Conservation (phyloP, 1,140 invertebrate genomes). For the Drosophila mayri region DNA sequence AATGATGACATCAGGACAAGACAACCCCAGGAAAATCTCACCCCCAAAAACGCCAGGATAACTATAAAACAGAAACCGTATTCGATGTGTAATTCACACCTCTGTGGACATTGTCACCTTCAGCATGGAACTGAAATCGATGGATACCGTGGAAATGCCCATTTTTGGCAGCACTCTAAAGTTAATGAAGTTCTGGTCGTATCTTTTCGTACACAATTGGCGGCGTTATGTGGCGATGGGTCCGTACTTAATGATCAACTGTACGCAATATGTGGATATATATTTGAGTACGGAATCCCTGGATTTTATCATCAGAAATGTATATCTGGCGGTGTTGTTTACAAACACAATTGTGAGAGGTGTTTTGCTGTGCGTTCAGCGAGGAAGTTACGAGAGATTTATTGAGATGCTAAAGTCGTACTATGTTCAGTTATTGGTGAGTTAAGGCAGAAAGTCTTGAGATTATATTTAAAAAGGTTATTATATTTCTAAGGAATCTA, state of each 20-base stretch:
- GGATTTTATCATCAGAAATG: constrained; percentile 75
- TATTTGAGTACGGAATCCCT: constrained; percentile 69
- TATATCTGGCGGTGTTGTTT: constrained; percentile 70
- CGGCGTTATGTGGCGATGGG: constrained; percentile 69
- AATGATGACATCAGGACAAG: constrained; percentile 40
- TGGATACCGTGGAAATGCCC: constrained; percentile 64
- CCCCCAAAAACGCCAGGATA: background rate
- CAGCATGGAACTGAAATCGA: constrained; percentile 49
- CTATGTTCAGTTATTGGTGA: constrained; percentile 58
- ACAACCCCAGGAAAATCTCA: background rate
- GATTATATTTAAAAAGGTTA: too few relatives aligned
- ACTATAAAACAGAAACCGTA: constrained; percentile 24
- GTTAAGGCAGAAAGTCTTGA: background rate
- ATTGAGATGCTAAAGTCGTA: constrained; percentile 49
- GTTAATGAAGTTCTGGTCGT: constrained; percentile 79
- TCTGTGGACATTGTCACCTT: background rate
- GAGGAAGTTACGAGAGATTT: constrained; percentile 62
- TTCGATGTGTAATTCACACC: constrained; percentile 4
- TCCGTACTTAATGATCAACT: constrained; percentile 63
- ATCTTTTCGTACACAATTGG: constrained; percentile 75
- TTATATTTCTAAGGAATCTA: constrained; percentile 23
- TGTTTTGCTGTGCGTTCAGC: constrained; percentile 56
- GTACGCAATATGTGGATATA: constrained; percentile 74
- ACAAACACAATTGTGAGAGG: constrained; percentile 68
- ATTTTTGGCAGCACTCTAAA: constrained; percentile 63